Evolutionary conservation across 2,797 vertebrate genomes (phyloP).

Genomic region (Melanogrammus aeglefinus): DNA sequence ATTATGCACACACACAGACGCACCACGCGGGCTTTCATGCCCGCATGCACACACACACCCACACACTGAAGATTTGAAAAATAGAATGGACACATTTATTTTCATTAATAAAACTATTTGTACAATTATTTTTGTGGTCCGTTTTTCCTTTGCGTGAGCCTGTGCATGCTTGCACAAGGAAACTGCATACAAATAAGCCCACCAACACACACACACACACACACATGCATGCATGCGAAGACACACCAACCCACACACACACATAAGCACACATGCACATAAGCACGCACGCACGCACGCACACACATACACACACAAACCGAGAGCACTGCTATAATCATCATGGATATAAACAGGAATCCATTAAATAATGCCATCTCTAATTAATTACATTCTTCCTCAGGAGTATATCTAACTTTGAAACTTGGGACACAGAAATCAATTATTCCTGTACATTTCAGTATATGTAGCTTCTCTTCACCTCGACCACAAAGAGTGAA

Average conservation of each 20-base stretch:
- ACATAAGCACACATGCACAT: conserved; percentile 13
- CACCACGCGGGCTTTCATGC: background rate
- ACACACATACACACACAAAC: background rate
- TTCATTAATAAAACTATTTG: background rate
- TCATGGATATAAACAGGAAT: background rate
- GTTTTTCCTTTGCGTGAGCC: background rate
- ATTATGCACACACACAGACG: background rate
- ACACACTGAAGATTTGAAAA: conserved; percentile 1
- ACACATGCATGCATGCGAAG: background rate
- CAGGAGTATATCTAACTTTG: background rate
- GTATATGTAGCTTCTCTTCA: background rate
- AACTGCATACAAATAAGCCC: background rate
- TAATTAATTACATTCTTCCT: background rate
- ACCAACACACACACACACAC: background rate
- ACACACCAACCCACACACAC: background rate
- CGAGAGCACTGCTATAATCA: background rate
- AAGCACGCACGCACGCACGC: background rate
- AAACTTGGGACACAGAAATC: background rate
- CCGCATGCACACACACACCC: background rate
- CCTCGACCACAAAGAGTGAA: background rate
- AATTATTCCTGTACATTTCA: background rate
- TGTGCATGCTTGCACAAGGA: background rate
- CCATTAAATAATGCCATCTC: background rate
- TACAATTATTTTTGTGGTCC: background rate
- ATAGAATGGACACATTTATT: background rate